Evolutionary conservation across 2,888 invertebrate genomes (phyloP), one percentile per base, ranked within the genome.

Genomic region (Hyposoter didymator): DNA sequence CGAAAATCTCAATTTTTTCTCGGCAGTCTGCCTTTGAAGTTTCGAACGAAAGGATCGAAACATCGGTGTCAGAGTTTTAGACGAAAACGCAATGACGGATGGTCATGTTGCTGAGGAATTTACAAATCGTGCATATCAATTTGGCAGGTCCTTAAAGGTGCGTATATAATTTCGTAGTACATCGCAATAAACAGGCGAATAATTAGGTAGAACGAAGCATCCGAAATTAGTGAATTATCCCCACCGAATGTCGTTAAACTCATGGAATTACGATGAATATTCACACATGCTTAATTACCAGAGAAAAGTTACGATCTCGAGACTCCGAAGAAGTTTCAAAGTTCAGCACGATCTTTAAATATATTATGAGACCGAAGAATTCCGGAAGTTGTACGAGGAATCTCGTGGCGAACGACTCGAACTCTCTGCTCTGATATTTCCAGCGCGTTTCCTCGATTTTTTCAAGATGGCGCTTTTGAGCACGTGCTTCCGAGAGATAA

Each of bases 1-100:
- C 64, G 75, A 55, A 55, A 85, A 83, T 83, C 52, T 47, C 69
- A 80, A 70, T 78, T 76, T 82, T 69, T 82, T 17, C 55, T 55
- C 67, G 69, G 35, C 80, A 85, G 85, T 79, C 70, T 79, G 73
- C 49, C 76, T 67, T 64, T 73, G 76, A 78, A 80, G 76, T 82
- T 79, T 78, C 87, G 78, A 81, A 84, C 79, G 85, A 87, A 88
- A 84, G 83, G 87, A 86, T 84, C 89, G 74, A 88, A 83, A 82
- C 70, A 76, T 43, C 69, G 67, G 47, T 67, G 66, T 52, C 62
- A 12, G 45, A 78, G n/a, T 47, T 55, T 22, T 19, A 32, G 39
- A 69, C 70, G 47, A 72, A 28, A 49, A 52, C 28, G 45, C 47
- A 74, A 59, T 12, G 22, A 22, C 47, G 7, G 32, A 39, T 39